Evolutionary conservation across 2,888 invertebrate genomes (phyloP).

Genomic region (Ctenicera cuprea): DNA sequence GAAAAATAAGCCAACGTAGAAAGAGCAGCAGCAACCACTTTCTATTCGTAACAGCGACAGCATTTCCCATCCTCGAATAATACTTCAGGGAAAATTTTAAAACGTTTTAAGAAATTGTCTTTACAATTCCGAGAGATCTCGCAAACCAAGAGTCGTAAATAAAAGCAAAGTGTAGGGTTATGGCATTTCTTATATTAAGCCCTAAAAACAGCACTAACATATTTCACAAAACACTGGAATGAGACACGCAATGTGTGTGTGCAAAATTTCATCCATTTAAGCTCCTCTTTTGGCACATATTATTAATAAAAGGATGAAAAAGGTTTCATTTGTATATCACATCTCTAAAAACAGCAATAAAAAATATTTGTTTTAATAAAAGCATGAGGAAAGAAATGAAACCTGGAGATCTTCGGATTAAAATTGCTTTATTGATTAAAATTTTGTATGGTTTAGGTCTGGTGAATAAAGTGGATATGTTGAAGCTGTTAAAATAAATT

Average conservation of each 20-base stretch:
- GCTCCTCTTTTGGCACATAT: too few species aligned
- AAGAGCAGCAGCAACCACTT: not conserved
- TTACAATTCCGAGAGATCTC: constrained; percentile 24
- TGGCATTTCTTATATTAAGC: constrained; percentile 21
- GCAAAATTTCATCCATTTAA: too few species aligned
- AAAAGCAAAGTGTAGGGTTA: constrained; percentile 23
- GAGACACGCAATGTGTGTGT: not conserved
- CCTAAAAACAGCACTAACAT: constrained; percentile 18
- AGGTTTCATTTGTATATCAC: too few species aligned
- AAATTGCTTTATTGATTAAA: too few species aligned
- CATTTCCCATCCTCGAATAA: constrained; percentile 10
- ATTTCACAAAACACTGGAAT: constrained; percentile 4
- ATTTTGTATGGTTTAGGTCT: too few species aligned
- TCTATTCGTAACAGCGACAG: not conserved
- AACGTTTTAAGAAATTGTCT: constrained; percentile 28
- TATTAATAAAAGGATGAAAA: too few species aligned
- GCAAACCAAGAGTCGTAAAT: constrained; percentile 14
- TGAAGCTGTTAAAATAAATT: too few species aligned
- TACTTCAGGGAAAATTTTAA: constrained; percentile 26
- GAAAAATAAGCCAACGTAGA: not conserved
- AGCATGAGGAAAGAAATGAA: too few species aligned
- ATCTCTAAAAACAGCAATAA: too few species aligned
- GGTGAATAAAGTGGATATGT: too few species aligned
- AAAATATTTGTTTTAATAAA: too few species aligned
- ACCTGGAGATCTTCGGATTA: too few species aligned